Base-by-base conservation (phyloP, 2,797 vertebrate genomes). In the Thaleichthys pacificus region DNA sequence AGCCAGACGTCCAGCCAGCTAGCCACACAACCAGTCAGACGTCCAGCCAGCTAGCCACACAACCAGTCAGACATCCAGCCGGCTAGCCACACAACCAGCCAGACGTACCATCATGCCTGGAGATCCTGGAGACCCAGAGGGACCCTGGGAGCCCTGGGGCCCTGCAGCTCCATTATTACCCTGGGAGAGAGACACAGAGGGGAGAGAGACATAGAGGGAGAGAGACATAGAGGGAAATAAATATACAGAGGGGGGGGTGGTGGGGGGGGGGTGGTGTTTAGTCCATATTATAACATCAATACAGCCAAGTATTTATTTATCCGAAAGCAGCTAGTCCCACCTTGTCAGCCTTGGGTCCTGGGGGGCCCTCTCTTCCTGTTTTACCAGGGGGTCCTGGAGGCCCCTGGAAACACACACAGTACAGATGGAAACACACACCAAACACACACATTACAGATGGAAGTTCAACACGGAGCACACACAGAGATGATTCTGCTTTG, bases 321-420 rank as follows among this genome's bases (percentile, higher is more conserved):
- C 61, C 21, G 30, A 17, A 66, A 7, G 54, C 15, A 61, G 49
- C 57, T 62, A 1, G 68, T 76, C 91, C 92, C 82, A 94, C 97
- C 89, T 94, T 97, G 85, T 99, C 97, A 0, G 95, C 97, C 28
- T 87, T 89, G 0, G 95, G 93, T 0, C 97, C 97, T 0, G 92
- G 73, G 12, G 85, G 74, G 5, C 97, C 97, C 0, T 94, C 80
- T 2, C 94, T 84, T 70, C 97, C 97, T 0, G 67, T 72, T 92
- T 99, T 99, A 57, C 97, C 97, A 0, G 94, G 85, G 74, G 92
- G 93, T 65, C 97, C 97, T 0, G 97, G 95, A 1, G 92, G 87
- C 0, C 97, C 97, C 97, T 99, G n/a, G 54, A 85, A 73, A 82
- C n/a, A 80, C 58, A 71, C 15, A 32, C 2, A 47, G n/a, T 3